phyloP scores from a whole-genome alignment of 2,113 vertebrate genomes.

The Dromaius novaehollandiae region DNA sequence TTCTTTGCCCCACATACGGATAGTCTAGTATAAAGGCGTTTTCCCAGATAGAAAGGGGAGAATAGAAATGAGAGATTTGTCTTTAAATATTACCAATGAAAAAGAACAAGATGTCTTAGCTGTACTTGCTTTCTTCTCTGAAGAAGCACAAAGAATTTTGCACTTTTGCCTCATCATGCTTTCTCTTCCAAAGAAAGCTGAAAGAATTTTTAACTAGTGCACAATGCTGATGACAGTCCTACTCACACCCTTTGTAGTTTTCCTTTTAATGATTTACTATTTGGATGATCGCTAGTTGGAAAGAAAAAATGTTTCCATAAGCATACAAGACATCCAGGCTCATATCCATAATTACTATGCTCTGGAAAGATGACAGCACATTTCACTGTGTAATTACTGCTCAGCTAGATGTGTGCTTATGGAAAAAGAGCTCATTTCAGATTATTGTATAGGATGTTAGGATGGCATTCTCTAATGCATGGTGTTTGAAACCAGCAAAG shows the following conservation, averaged over 20 bases:
- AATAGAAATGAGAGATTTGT: not conserved
- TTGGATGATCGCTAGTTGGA: conserved; percentile 22
- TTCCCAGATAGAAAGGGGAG: not conserved
- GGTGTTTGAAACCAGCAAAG: not conserved
- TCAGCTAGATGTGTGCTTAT: conserved; percentile 37
- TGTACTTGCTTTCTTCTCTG: not conserved
- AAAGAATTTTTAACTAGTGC: not conserved
- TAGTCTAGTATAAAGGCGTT: not conserved
- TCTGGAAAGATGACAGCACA: conserved; percentile 45
- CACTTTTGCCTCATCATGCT: not conserved
- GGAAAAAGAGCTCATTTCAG: conserved; percentile 23
- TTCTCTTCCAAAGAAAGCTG: not conserved
- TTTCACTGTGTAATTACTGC: conserved; percentile 53
- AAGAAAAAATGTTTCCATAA: conserved; percentile 55
- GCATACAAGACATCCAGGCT: conserved; percentile 33
- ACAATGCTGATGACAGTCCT: not conserved
- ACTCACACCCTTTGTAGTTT: conserved; percentile 18
- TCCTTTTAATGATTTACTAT: conserved; percentile 52
- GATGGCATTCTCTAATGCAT: not conserved
- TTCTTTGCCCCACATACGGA: not conserved
- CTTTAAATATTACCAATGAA: not conserved
- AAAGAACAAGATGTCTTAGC: not conserved
- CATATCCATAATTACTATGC: conserved; percentile 46
- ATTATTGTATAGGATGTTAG: conserved; percentile 27
- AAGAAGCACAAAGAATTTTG: not conserved